Conservation (phyloP, 2,113 vertebrate genomes). For the Quiscalus mexicanus region DNA sequence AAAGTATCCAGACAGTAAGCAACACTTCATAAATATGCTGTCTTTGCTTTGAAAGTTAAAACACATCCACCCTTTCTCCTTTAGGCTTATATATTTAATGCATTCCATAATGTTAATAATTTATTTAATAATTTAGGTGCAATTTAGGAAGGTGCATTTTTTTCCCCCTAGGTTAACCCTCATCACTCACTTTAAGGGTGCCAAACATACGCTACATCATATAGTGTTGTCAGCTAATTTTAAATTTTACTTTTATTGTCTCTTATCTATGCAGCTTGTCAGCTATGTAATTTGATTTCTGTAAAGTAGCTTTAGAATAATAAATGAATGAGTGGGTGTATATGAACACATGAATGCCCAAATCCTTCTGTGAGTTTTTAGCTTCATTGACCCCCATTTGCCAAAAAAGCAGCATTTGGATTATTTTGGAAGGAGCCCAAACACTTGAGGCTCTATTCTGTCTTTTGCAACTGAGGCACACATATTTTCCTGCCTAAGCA, state of each 20-base stretch:
- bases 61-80: slow-evolving; percentile 3
- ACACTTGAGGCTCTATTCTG: slow-evolving; percentile 69
- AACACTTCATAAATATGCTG: not conserved
- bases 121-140: slow-evolving; percentile 64
- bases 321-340: slow-evolving; percentile 67
- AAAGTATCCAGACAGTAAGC: slow-evolving; percentile 85
- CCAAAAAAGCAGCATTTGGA: slow-evolving; percentile 68
- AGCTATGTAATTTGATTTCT: slow-evolving; percentile 73
- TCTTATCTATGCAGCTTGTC: slow-evolving; percentile 71
- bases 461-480: slow-evolving; percentile 52
- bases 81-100: slow-evolving; percentile 57
- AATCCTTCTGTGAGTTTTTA: slow-evolving; percentile 72
- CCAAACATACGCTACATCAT: slow-evolving; percentile 25
- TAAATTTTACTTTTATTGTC: slow-evolving; percentile 60
- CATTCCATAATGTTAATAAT: slow-evolving; percentile 47
- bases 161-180: slow-evolving; percentile 14
- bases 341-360: slow-evolving; percentile 70
- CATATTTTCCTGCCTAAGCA: slow-evolving; percentile 68
- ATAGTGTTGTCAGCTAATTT: slow-evolving; percentile 63
- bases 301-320: slow-evolving; percentile 74
- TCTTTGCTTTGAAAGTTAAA: slow-evolving; percentile 52
- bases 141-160: slow-evolving; percentile 48
- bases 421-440: slow-evolving; percentile 73
- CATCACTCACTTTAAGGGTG: slow-evolving; percentile 38
- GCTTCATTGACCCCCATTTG: slow-evolving; percentile 67